A percentile compares a stretch with the other conserved stretches of the same genome.
Evolutionary conservation across 2,113 vertebrate species (phyloP).

Genomic region (Lophochroa leadbeateri): DNA sequence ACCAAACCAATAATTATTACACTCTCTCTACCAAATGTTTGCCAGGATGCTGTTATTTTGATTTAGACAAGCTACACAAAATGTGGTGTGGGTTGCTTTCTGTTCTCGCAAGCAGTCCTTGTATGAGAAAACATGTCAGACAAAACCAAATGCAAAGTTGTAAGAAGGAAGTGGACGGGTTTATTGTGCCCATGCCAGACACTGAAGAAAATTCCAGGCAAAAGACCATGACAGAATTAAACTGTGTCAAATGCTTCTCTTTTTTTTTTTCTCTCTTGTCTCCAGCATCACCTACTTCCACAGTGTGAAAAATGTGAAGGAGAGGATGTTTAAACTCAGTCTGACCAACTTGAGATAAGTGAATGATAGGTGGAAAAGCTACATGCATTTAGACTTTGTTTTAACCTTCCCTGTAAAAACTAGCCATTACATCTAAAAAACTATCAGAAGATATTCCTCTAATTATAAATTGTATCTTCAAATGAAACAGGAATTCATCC

Average conservation of each 20-base stretch:
- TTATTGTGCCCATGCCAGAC: neutral
- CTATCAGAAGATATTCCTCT: neutral
- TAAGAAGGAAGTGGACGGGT: neutral
- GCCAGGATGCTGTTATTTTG: constrained; percentile 65
- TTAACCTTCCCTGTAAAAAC: neutral
- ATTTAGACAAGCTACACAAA: constrained; percentile 38
- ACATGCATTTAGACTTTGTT: neutral
- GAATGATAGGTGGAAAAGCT: neutral
- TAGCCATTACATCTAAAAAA: neutral
- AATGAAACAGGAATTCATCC: neutral
- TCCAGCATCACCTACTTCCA: neutral
- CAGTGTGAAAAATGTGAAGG: neutral
- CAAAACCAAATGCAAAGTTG: neutral
- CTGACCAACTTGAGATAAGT: neutral
- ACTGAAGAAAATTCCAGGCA: constrained; percentile 5
- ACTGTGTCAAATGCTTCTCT: neutral
- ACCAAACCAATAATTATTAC: constrained; percentile 76
- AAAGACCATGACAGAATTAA: neutral
- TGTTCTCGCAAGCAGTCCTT: neutral
- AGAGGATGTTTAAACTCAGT: neutral
- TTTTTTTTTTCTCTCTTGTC: neutral
- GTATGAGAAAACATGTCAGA: neutral
- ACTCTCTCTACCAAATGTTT: constrained; percentile 68
- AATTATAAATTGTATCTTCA: neutral
- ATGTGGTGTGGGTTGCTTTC: neutral